These are phyloP conservation scores for Chelmon rostratus DNA, from an alignment of 2,797 vertebrate species.

Conservation along the genomic window DNA sequence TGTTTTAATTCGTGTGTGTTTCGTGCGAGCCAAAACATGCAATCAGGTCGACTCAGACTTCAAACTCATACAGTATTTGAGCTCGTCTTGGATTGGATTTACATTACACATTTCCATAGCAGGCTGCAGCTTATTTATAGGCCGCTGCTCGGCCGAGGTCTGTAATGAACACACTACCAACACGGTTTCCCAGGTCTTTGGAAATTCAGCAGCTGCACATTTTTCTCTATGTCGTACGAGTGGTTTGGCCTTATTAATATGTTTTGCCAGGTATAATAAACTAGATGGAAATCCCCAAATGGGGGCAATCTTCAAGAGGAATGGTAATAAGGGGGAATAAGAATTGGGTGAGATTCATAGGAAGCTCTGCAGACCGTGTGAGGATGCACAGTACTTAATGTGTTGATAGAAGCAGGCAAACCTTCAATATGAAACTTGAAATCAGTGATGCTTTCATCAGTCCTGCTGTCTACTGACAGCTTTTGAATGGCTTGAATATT, in stretches of 20 bases:
- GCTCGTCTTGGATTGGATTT: constrained; percentile 31
- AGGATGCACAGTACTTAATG: constrained; percentile 15
- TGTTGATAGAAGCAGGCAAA: constrained; percentile 37
- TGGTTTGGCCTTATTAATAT: constrained; percentile 66
- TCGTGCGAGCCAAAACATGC: neutral
- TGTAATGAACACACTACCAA: constrained; percentile 50
- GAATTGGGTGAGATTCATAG: constrained; percentile 42
- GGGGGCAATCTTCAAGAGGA: constrained; percentile 54
- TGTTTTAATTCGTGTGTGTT: constrained; percentile 6
- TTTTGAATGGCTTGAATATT: constrained; percentile 65
- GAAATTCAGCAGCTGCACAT: constrained; percentile 40
- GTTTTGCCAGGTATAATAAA: constrained; percentile 65
- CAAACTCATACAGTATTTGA: constrained; percentile 8
- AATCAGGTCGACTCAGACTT: constrained; percentile 14
- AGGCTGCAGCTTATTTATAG: constrained; percentile 60
- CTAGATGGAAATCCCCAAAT: constrained; percentile 53
- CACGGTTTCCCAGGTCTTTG: constrained; percentile 30
- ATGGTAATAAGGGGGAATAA: constrained; percentile 38
- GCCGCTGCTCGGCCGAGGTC: constrained; percentile 16
- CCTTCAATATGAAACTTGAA: constrained; percentile 42
- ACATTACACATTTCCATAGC: constrained; percentile 50
- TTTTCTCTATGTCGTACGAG: constrained; percentile 32
- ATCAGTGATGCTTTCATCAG: constrained; percentile 48
- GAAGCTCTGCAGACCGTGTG: constrained; percentile 4
- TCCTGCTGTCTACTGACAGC: constrained; percentile 48